A percentile compares a stretch with the other conserved stretches of the same genome.
phyloP scores from a whole-genome alignment of 2,797 vertebrate species.

The Varecia variegata region DNA sequence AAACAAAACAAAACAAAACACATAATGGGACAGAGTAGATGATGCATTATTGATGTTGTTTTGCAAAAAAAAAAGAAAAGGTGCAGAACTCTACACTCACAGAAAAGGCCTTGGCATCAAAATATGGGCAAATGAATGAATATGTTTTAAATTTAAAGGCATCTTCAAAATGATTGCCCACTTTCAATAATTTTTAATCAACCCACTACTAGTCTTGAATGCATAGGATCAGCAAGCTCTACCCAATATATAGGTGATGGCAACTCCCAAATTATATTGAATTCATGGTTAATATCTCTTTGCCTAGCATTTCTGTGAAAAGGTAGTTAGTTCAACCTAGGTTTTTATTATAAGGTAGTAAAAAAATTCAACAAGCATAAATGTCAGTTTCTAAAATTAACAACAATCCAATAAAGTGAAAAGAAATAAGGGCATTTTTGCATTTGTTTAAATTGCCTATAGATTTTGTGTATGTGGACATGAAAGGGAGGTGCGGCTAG shows the following conservation, averaged over 20 bases:
- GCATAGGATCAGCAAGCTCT: neutral
- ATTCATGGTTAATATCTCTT: neutral
- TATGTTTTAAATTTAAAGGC: neutral
- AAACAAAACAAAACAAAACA: neutral
- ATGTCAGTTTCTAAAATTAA: neutral
- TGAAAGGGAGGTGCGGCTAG: neutral
- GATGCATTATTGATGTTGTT: neutral
- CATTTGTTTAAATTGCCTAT: neutral
- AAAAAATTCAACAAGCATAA: neutral
- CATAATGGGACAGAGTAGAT: neutral
- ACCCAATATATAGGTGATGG: neutral
- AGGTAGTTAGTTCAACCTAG: neutral
- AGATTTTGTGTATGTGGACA: neutral
- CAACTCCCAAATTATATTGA: neutral
- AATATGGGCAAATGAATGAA: neutral
- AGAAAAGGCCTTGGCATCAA: neutral
- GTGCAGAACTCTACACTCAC: neutral
- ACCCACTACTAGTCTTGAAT: neutral
- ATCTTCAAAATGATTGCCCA: neutral
- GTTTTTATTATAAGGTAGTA: neutral
- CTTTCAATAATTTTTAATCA: neutral
- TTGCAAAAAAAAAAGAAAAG: neutral
- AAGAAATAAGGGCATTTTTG: neutral
- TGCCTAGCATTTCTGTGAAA: neutral
- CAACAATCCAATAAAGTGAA: neutral